Evolutionary conservation across 1,140 invertebrate species (phyloP), one percentile per base, ranked within the genome.

Genomic region (Littorina saxatilis): DNA sequence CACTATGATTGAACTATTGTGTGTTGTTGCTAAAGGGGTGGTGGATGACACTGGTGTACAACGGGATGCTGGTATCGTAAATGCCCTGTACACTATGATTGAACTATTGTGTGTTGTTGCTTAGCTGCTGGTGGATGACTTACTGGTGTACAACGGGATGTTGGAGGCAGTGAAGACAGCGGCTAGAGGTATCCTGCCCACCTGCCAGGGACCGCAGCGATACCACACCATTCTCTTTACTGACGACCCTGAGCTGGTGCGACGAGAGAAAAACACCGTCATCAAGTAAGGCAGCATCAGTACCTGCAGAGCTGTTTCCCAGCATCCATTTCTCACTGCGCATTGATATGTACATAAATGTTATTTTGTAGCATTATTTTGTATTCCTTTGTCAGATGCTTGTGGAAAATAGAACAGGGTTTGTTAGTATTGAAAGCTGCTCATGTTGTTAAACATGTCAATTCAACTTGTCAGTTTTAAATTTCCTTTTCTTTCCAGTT

Each of bases 41-140:
- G 94, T 96, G 40, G 96, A 96, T 91, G 96, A 96, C 90, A 52
- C 88, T 96, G 63, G 92, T 96, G n/a, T 96, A 95, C 87, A 96
- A 96, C 91, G 95, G 95, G 27, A 93, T 92, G 4, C 89, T 96
- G n/a, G n/a, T n/a, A n/a, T n/a, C n/a, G n/a, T n/a, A n/a, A n/a
- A n/a, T n/a, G n/a, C n/a, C n/a, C n/a, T n/a, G n/a, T n/a, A n/a
- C n/a, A n/a, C n/a, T n/a, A n/a, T n/a, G n/a, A n/a, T n/a, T n/a
- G n/a, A n/a, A n/a, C 43, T 9, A 17, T 47, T 72, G 13, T 72
- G 68, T 72, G 43, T 55, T 83, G 32, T 74, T 76, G 80, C 84
- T 32, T 83, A 93, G 92, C 80, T 96, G 76, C 91, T 96, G 83
- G 94, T 96, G 40, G 96, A 96, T 91, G 96, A 96, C 90, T 91